phyloP scores from a whole-genome alignment of 2,888 invertebrate species.

The Frankliniella fusca region DNA sequence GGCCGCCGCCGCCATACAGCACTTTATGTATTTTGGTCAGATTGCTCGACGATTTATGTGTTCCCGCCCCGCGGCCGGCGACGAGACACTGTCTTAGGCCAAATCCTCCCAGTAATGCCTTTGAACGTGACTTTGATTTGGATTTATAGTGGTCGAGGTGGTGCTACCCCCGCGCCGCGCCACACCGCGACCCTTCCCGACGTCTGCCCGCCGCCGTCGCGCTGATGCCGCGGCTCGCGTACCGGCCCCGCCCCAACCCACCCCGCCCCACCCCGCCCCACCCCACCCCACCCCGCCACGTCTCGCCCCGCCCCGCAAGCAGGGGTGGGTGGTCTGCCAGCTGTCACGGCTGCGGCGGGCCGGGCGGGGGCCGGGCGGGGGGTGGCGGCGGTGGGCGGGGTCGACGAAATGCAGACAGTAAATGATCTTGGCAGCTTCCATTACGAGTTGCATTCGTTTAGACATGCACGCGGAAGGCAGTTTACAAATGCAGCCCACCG shows the following conservation, averaged over 20 bases:
- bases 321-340: neutral
- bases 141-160: neutral
- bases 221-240: too few relatives aligned
- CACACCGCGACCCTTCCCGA: too few relatives aligned
- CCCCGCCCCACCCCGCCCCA: too few relatives aligned
- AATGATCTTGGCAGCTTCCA: neutral
- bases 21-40: neutral
- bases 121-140: conserved; percentile 5
- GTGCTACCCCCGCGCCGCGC: too few relatives aligned
- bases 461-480: neutral
- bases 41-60: neutral
- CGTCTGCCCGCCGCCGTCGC: too few relatives aligned
- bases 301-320: too few relatives aligned
- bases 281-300: too few relatives aligned
- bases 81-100: neutral
- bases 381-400: neutral
- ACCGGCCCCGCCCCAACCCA: too few relatives aligned
- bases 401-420: neutral
- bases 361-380: neutral
- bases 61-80: neutral
- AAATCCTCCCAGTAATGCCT: conserved; percentile 17
- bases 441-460: neutral
- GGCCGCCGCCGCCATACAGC: neutral
- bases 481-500: neutral
- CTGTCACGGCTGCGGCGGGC: neutral